Conservation (phyloP, 1,140 invertebrate species). For the Zophobas morio region DNA sequence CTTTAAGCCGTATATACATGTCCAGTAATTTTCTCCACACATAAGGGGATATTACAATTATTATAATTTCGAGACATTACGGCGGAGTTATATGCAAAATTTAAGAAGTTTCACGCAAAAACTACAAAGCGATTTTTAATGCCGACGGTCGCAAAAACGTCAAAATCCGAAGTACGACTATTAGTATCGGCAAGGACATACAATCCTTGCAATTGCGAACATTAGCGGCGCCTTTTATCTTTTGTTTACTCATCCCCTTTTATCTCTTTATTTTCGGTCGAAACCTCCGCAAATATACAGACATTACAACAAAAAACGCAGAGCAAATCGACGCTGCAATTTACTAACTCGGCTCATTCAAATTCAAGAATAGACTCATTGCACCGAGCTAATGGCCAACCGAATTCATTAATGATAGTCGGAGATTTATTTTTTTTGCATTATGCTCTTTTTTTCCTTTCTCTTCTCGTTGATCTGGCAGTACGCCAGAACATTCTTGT, state of each 20-base stretch:
- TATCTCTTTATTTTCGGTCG: conserved; percentile 18
- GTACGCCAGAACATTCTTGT: conserved; percentile 35
- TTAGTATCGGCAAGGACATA: conserved; percentile 31
- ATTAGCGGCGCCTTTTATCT: conserved; percentile 37
- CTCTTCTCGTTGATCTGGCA: conserved; percentile 24
- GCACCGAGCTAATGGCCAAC: conserved; percentile 25
- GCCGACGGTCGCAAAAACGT: not conserved
- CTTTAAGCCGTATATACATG: conserved; percentile 34
- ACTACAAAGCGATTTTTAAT: conserved; percentile 33
- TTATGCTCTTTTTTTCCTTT: conserved; percentile 1
- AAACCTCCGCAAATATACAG: conserved; percentile 1
- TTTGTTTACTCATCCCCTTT: conserved; percentile 10
- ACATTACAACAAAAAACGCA: conserved; percentile 5
- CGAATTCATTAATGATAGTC: conserved; percentile 46
- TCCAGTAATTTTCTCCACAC: conserved; percentile 45
- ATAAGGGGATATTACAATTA: conserved; percentile 25
- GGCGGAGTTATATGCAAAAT: conserved; percentile 27
- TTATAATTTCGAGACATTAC: conserved; percentile 30
- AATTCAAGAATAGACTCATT: conserved; percentile 38
- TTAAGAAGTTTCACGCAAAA: conserved; percentile 3
- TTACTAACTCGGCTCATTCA: conserved; percentile 1
- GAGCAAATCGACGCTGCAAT: not conserved
- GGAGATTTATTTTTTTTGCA: conserved; percentile 14
- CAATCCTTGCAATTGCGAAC: conserved; percentile 35
- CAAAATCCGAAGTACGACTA: conserved; percentile 8